Evolutionary conservation across 2,113 vertebrate species (phyloP).

Genomic region (Cariama cristata): DNA sequence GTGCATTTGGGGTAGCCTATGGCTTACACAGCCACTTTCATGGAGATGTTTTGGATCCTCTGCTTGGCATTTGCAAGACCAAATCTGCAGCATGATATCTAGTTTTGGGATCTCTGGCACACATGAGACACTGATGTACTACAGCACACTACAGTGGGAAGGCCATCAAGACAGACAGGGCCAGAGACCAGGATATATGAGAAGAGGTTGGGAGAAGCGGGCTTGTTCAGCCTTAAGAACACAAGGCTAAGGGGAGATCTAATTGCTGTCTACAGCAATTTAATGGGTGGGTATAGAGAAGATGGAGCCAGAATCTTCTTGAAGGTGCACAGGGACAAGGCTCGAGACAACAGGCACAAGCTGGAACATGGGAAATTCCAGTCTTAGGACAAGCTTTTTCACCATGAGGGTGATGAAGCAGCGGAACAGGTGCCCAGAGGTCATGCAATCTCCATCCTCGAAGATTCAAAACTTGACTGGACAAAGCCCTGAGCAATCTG

Average conservation of each 20-base stretch:
- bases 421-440: neutral
- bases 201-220: neutral
- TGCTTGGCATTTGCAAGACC: neutral
- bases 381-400: neutral
- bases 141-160: neutral
- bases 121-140: neutral
- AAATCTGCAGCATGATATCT: neutral
- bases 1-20: neutral
- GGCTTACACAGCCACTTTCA: neutral
- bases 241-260: neutral
- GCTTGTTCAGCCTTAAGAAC: neutral
- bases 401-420: neutral
- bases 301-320: neutral
- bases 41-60: neutral
- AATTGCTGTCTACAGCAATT: neutral
- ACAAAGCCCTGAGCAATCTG: neutral
- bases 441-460: neutral
- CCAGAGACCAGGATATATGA: neutral
- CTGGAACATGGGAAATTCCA: conserved; percentile 17
- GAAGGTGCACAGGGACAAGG: neutral
- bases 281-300: neutral
- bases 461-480: conserved; percentile 18
- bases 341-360: neutral
- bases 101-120: neutral
- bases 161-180: neutral